Percentiles rank a stretch among this genome's conserved stretches.
Conservation (phyloP, 2,888 invertebrate species). For the Pegoplata infirma region DNA sequence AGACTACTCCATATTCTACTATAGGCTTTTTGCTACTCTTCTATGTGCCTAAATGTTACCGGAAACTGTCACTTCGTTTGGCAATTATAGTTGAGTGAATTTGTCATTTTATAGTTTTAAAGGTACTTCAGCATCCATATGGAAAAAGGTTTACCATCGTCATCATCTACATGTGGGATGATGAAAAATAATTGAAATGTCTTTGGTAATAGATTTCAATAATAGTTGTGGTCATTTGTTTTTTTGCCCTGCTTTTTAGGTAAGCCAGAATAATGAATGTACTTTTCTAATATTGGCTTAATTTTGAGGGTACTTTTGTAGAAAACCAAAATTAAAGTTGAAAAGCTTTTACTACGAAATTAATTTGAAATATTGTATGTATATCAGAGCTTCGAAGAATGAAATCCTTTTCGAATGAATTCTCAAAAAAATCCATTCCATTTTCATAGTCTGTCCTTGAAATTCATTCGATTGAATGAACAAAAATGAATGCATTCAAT, state of each 20-base stretch:
- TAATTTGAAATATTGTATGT: no score
- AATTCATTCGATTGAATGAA: no score
- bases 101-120: conserved; percentile 63
- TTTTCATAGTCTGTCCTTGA: no score
- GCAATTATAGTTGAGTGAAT: conserved; percentile 66
- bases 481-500: no score
- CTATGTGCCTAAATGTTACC: conserved; percentile 56
- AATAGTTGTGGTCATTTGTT: conserved; percentile 57
- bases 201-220: conserved; percentile 56
- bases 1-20: no score
- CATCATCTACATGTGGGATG: conserved; percentile 43
- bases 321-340: not conserved
- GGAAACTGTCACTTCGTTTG: conserved; percentile 66
- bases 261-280: conserved; percentile 36
- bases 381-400: no score
- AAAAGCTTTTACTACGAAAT: no score
- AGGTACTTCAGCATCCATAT: conserved; percentile 35
- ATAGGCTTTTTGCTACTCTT: conserved; percentile 14
- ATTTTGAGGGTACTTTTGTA: conserved; percentile 3
- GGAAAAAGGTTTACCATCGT: conserved; percentile 31
- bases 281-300: conserved; percentile 25
- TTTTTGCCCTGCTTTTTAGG: conserved; percentile 9
- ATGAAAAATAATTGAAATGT: conserved; percentile 62
- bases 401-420: no score
- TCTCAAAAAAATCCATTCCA: no score